A percentile compares a stretch with the other conserved stretches of the same genome.
Conservation (phyloP, 2,113 vertebrate species). For the Eurystomus gularis region DNA sequence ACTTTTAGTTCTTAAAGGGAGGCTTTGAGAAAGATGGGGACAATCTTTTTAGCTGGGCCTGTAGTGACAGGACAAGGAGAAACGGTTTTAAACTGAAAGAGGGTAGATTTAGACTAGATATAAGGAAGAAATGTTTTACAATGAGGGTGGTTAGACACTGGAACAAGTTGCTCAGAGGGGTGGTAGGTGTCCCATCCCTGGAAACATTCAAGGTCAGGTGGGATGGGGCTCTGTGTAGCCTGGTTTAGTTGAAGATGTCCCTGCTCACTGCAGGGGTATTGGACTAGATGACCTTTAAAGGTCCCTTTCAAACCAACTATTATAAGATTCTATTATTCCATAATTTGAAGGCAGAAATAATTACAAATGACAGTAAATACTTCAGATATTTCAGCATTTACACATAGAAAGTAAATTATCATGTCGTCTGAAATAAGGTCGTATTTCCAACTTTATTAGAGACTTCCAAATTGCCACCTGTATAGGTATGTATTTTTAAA, state of each 20-base stretch:
- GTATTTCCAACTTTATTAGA: neutral
- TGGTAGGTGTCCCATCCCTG: neutral
- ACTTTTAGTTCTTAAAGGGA: neutral
- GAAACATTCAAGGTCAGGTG: neutral
- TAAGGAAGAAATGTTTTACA: neutral
- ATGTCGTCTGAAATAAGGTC: neutral
- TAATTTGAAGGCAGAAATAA: neutral
- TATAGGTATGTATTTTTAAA: neutral
- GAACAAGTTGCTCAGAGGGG: neutral
- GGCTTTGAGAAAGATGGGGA: neutral
- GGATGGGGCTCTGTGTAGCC: neutral
- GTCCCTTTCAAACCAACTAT: neutral
- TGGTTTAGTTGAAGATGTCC: neutral
- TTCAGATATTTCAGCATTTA: neutral
- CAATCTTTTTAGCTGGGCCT: neutral
- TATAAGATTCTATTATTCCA: neutral
- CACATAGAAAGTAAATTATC: neutral
- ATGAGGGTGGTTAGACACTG: neutral
- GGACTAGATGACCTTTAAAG: neutral
- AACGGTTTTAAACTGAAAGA: neutral
- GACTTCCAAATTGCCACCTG: neutral
- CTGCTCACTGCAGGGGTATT: neutral
- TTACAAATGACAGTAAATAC: neutral
- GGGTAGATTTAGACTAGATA: neutral
- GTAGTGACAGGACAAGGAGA: rapidly evolving